Percentiles rank a stretch among this genome's conserved stretches.
These are phyloP conservation scores for Papilio helenus DNA, from an alignment of 1,140 invertebrate genomes.

Conservation along the genomic window DNA sequence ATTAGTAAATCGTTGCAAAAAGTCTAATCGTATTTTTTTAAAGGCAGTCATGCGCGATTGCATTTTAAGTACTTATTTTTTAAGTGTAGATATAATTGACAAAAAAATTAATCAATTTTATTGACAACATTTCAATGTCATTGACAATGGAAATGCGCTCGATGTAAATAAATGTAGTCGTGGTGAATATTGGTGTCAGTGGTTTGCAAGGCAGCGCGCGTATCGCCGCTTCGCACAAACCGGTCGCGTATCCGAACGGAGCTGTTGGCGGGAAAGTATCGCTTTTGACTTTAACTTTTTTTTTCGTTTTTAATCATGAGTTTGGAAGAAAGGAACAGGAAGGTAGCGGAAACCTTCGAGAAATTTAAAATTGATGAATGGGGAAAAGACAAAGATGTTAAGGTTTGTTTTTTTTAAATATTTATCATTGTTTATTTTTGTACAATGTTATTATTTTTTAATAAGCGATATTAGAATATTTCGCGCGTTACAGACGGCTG, in stretches of 20 bases:
- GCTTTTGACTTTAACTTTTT: slow-evolving; percentile 43
- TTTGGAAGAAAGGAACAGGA: slow-evolving; percentile 74
- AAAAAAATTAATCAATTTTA: slow-evolving; percentile 23
- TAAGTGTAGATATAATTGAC: slow-evolving; percentile 2
- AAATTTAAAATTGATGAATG: slow-evolving; percentile 77
- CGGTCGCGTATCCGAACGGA: slow-evolving; percentile 55
- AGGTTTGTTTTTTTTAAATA: slow-evolving; percentile 53
- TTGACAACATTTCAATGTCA: slow-evolving; percentile 41
- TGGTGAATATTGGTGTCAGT: slow-evolving; percentile 50
- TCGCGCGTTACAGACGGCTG: background rate
- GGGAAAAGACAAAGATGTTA: slow-evolving; percentile 62
- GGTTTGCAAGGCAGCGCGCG: slow-evolving; percentile 53
- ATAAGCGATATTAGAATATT: background rate
- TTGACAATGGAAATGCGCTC: slow-evolving; percentile 51
- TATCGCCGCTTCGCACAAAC: slow-evolving; percentile 53
- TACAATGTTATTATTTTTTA: slow-evolving; percentile 42
- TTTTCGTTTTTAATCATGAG: slow-evolving; percentile 70
- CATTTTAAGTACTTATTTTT: slow-evolving; percentile 12
- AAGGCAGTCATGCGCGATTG: background rate
- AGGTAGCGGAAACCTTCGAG: slow-evolving; percentile 77
- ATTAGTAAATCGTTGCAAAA: background rate
- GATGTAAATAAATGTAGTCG: slow-evolving; percentile 41
- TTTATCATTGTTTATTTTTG: slow-evolving; percentile 20
- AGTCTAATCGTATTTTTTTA: background rate
- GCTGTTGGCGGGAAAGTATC: slow-evolving; percentile 63